Conservation (phyloP, 1,140 invertebrate species). For the Oryzaephilus surinamensis region DNA sequence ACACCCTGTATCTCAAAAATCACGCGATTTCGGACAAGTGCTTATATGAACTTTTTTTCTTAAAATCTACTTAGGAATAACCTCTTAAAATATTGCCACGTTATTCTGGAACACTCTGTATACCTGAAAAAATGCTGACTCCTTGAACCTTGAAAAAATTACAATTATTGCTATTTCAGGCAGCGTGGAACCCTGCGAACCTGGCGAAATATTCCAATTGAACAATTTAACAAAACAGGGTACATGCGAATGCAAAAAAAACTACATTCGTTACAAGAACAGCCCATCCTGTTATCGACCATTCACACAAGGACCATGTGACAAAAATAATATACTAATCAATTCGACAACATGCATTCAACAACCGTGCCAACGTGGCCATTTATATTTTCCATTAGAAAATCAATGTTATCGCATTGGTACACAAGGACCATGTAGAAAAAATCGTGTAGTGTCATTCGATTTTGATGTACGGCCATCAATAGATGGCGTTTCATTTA, state of each 20-base stretch:
- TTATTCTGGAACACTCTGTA: too few species aligned
- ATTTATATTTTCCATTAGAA: slow-evolving; percentile 61
- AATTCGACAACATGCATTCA: slow-evolving; percentile 47
- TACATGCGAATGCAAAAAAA: slow-evolving; percentile 56
- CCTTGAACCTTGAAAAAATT: not conserved
- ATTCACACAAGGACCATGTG: slow-evolving; percentile 66
- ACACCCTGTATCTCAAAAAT: too few species aligned
- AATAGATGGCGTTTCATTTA: slow-evolving; percentile 68
- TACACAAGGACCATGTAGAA: slow-evolving; percentile 56
- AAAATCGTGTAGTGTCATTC: slow-evolving; percentile 60
- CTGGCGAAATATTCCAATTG: slow-evolving; percentile 52
- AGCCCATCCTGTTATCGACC: slow-evolving; percentile 62
- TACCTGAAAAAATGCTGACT: not conserved
- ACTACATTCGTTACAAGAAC: slow-evolving; percentile 50
- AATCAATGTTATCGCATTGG: slow-evolving; percentile 65
- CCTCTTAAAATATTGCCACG: too few species aligned
- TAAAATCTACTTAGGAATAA: too few species aligned
- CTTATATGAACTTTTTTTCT: too few species aligned
- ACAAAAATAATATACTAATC: slow-evolving; percentile 50
- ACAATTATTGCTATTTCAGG: slow-evolving; percentile 9
- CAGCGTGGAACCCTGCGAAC: slow-evolving; percentile 56
- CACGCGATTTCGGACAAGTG: too few species aligned
- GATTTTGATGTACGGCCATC: slow-evolving; percentile 64
- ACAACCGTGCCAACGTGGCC: slow-evolving; percentile 58
- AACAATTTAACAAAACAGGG: slow-evolving; percentile 40